Evolutionary conservation across 2,888 invertebrate species (phyloP).

Genomic region (Mythimna ferrago): DNA sequence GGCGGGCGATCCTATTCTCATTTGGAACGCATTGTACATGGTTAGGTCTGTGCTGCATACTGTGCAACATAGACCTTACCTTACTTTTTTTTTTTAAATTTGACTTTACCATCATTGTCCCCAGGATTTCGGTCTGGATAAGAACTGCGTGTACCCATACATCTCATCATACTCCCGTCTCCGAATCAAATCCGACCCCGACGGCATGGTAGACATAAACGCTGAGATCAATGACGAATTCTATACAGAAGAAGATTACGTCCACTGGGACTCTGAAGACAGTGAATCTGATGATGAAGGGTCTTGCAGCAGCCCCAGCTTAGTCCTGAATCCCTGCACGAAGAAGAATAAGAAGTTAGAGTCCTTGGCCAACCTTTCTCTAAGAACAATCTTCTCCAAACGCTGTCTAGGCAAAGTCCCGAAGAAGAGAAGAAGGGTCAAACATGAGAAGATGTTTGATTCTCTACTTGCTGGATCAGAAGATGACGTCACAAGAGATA

Average conservation of each 20-base stretch:
- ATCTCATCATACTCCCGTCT: slow-evolving; percentile 49
- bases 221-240: slow-evolving; percentile 72
- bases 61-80: too few relatives aligned
- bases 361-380: slow-evolving; percentile 68
- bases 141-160: slow-evolving; percentile 77
- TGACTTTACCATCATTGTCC: neutral
- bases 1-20: too few relatives aligned
- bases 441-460: slow-evolving; percentile 55
- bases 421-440: slow-evolving; percentile 67
- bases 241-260: slow-evolving; percentile 67
- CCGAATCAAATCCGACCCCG: slow-evolving; percentile 71
- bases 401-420: slow-evolving; percentile 77
- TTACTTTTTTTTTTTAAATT: neutral
- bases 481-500: slow-evolving; percentile 65
- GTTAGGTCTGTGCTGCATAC: too few relatives aligned
- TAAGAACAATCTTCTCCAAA: slow-evolving; percentile 80
- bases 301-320: slow-evolving; percentile 5
- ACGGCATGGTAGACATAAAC: slow-evolving; percentile 77
- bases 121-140: slow-evolving; percentile 80
- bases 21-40: too few relatives aligned
- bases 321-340: neutral
- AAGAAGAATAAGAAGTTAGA: slow-evolving; percentile 63
- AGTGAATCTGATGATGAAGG: slow-evolving; percentile 43
- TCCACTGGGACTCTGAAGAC: slow-evolving; percentile 80
- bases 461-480: slow-evolving; percentile 50